These are phyloP conservation scores for Euura saliciscinereae DNA, from an alignment of 1,140 invertebrate species.

Conservation along the genomic window DNA sequence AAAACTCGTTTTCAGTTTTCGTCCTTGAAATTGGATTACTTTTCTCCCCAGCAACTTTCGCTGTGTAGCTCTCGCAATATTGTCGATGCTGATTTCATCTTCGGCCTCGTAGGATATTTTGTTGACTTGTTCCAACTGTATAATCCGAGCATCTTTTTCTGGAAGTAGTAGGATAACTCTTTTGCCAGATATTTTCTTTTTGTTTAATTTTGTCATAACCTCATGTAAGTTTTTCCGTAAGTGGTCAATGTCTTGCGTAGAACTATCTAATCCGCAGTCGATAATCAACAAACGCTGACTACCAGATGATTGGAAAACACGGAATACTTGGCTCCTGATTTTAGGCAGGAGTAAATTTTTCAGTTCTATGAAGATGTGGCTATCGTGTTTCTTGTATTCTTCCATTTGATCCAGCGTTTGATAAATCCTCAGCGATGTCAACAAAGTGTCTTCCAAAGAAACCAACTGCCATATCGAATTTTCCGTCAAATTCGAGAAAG, in stretches of 20 bases:
- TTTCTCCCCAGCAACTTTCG: background rate
- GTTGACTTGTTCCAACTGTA: too few relatives aligned
- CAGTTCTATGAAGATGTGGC: background rate
- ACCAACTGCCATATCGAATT: background rate
- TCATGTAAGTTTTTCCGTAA: background rate
- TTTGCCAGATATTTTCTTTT: too few relatives aligned
- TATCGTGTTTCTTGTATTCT: background rate
- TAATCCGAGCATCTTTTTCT: too few relatives aligned
- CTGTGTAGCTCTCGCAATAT: too few relatives aligned
- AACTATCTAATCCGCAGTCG: background rate
- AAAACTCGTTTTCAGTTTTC: background rate
- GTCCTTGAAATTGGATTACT: background rate
- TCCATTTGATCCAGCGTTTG: background rate
- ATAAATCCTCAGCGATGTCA: background rate
- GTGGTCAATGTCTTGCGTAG: background rate
- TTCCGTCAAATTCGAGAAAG: background rate
- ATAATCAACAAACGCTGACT: background rate
- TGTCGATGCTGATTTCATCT: too few relatives aligned
- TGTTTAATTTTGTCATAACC: too few relatives aligned
- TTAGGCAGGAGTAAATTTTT: background rate
- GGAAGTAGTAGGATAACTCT: too few relatives aligned
- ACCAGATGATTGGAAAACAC: background rate
- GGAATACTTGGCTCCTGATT: background rate
- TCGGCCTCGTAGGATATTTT: too few relatives aligned
- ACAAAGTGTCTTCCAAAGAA: background rate